Evolutionary conservation across 2,888 invertebrate species (phyloP), one percentile per base, ranked within the genome.

Genomic region (Drosophila multiciliata): DNA sequence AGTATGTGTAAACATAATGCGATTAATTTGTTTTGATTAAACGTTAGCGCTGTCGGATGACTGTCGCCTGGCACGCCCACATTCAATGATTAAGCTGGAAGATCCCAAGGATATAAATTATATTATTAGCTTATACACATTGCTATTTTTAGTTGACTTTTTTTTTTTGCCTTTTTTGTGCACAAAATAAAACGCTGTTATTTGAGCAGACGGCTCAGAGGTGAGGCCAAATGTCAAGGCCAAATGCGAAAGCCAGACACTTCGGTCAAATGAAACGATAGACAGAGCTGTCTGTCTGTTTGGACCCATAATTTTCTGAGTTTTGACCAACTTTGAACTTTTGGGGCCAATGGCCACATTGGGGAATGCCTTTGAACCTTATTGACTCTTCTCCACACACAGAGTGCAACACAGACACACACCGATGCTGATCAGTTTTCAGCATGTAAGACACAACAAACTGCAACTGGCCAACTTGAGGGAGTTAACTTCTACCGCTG

Each of bases 11-110:
- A 78, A 68, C 67, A 75, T 75, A 81, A 85, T 87, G 83, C 87
- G 83, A 87, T 85, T 85, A 87, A 85, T 85, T 87, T 85, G 81
- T 83, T 85, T 84, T 83, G 83, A 87, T 85, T 85, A 80, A 78
- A 74, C 76, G 61, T 55, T 65, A 20, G 55, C 20, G 26, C 57
- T 42, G 80, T 55, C 69, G 54, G 64, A 68, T 71, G 75, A 71
- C 72, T 59, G 32, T 52, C 57, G 52, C 45, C 38, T 26, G 60
- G 49, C 53, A 26, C 48, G 17, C 45, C 59, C 65, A 40, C 61
- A 12, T 26, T 49, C 33, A 73, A 38, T 35, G 66, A 50, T 66
- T 64, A 54, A 73, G 54, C 61, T 29, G 57, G 49, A 42, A 63
- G 36, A 36, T 54, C 82, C 64, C 59, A 42, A 26, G 11, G 12